Evolutionary conservation across 2,888 invertebrate species (phyloP), one percentile per base, ranked within the genome.

Genomic region (Eupelmus urozonus): DNA sequence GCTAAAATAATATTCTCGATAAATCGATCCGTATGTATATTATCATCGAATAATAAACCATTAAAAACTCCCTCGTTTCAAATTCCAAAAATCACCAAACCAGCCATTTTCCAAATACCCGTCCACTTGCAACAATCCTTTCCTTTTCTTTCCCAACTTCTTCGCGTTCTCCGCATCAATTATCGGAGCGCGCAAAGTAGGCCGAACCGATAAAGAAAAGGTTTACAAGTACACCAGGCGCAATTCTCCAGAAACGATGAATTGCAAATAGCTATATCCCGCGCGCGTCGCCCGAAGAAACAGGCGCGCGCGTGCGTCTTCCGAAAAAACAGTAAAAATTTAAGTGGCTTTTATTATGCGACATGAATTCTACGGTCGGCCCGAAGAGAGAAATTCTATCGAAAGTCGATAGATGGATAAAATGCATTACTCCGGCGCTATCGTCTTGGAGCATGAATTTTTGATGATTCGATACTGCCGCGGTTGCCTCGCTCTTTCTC

Each of bases 271-370:
- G 18, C 49, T 7, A 25, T 25, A 51, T 11, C 23, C 2, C 5
- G 45, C 13, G 16, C 2, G 45, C 13, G 13, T 34, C 9, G 45
- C 16, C 16, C n/a, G 27, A 42, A 59, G 23, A 74, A 51, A 27
- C 23, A 27, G n/a, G n/a, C n/a, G 25, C 53, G 23, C 7, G 2
- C 7, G 29, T 49, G 5, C 9, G 27, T 53, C 42, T 40, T 55
- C 1, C 20, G 23, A 0, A 13, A 27, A 67, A 51, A 29, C 5
- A 25, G 13, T 57, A 51, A 55, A 63, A 73, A 55, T 55, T 63
- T 60, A 65, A 74, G 51, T 66, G 59, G 34, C 74, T 66, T 66
- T 74, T 74, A 59, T 66, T 49, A 53, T 63, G 25, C 49, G 55
- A 27, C 45, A 25, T 55, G 29, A 27, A 66, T 53, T 2, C 7